These are phyloP conservation scores for Sinella curviseta DNA, from an alignment of 1,140 invertebrate species.

Conservation along the genomic window DNA sequence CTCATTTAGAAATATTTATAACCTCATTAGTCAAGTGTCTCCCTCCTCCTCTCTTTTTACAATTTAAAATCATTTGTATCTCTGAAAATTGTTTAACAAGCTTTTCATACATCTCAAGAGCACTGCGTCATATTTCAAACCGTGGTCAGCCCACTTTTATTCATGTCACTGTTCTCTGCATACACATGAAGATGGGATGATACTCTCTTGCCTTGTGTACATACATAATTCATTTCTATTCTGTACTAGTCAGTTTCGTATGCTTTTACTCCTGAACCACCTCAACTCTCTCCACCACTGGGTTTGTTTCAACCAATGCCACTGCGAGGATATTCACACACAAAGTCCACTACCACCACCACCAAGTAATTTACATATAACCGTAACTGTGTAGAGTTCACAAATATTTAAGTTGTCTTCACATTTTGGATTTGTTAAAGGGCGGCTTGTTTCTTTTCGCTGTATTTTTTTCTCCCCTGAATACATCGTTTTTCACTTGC, in stretches of 20 bases:
- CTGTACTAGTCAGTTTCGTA: not conserved
- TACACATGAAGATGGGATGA: not conserved
- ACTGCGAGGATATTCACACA: not conserved
- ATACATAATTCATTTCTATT: slow-evolving; percentile 10
- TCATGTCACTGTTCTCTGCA: slow-evolving; percentile 35
- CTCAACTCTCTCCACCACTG: not conserved
- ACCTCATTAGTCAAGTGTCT: slow-evolving; percentile 48
- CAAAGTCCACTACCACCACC: not conserved
- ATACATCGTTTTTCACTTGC: not conserved
- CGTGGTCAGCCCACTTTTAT: slow-evolving; percentile 43
- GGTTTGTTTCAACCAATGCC: slow-evolving; percentile 22
- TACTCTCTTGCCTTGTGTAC: too few species aligned
- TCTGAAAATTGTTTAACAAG: slow-evolving; percentile 25
- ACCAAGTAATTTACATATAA: not conserved
- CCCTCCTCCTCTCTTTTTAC: slow-evolving; percentile 24
- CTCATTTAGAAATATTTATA: slow-evolving; percentile 49
- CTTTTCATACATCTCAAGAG: slow-evolving; percentile 27
- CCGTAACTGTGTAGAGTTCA: too few species aligned
- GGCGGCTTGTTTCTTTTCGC: slow-evolving; percentile 18
- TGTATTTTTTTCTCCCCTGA: not conserved
- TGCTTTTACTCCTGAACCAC: not conserved
- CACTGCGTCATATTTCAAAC: slow-evolving; percentile 38
- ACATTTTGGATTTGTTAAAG: slow-evolving; percentile 19
- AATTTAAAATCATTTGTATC: slow-evolving; percentile 27
- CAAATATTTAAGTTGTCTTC: not conserved